Base-by-base conservation (phyloP, 2,797 vertebrate genomes). In the Telmatherina bonti region DNA sequence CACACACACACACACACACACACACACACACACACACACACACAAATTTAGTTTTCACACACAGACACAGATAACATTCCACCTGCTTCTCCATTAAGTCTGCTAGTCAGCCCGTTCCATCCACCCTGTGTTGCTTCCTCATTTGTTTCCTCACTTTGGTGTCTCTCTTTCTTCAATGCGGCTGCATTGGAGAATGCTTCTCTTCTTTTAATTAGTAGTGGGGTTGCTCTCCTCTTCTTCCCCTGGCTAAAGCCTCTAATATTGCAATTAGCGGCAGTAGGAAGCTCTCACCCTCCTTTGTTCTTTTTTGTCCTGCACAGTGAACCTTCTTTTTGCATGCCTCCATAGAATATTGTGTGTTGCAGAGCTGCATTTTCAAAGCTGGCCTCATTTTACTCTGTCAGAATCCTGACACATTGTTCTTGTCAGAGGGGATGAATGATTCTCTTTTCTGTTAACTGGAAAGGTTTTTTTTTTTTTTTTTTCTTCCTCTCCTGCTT, bases 231-330 rank as follows among this genome's bases (percentile, higher is more conserved):
- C 66, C 70, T 76, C 64, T 67, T 69, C 72, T 79, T 86, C 71
- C 76, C 54, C 75, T 72, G 66, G 76, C 82, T 79, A 76, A 75
- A 38, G 78, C 80, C 74, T 70, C 87, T 91, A 85, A 87, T 89
- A 85, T 88, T 89, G 78, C 83, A 89, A 90, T 91, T 91, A 90
- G 87, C 87, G 88, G 68, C 67, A 74, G 85, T 45, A 83, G 80
- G 80, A 90, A 74, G 79, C 83, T 83, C 89, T 84, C 71, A 82
- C 74, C 74, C 72, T 62, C 69, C 79, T 88, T 88, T 90, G 83
- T 91, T 88, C 81, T 71, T 78, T 45, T 60, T 27, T 10, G 24
- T 6, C 41, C 82, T 52, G 53, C 67, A 63, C 73, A 31, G 43
- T 62, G 38, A 74, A 85, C 73, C 75, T 69, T 72, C 49, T 85